Base-by-base conservation (phyloP, 2,797 vertebrate genomes). In the Margarornis squamiger region DNA sequence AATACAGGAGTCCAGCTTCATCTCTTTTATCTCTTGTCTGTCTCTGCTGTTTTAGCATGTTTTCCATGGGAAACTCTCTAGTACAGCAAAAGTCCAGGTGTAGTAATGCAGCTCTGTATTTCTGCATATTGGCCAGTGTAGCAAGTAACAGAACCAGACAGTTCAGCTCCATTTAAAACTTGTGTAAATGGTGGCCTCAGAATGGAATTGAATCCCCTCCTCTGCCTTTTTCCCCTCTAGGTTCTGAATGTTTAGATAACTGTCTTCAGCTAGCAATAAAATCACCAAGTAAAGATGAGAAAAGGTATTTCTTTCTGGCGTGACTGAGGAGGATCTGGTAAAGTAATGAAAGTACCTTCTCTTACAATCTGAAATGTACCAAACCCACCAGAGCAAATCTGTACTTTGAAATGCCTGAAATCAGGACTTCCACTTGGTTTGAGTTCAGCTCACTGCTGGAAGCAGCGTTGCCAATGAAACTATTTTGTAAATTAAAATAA, bases 211-310 rank as follows among this genome's bases (percentile, higher is more conserved):
- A 43, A 43, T 54, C 4, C 12, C 5, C 4, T 1, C 7, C 10
- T 3, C 8, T 26, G 3, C 7, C 7, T 2, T 3, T 9, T 38
- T 43, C 11, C 0, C 0, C 29, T 6, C 4, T 6, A 6, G 5
- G 5, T 65, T 90, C 49, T 46, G 52, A 54, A 41, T 83, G 22
- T 89, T 86, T 45, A 79, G 36, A 4, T 68, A 74, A 51, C 14
- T 62, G n/a, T 11, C 22, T 90, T 77, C 48, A 59, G 45, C 43
- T 82, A 15, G 24, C 48, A 76, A 20, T 76, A 51, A 73, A 83
- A 2, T 1, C 34, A 36, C 27, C 26, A 43, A 59, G 48, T 85
- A 43, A 66, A 87, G 32, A n/a, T 30, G n/a, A 80, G 45, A 88
- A 71, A 45, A 67, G 8, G 17, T 61, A 1, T 67, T 84, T 18